Base-by-base conservation (phyloP, 2,888 invertebrate species). In the Seira sanloemensis region DNA sequence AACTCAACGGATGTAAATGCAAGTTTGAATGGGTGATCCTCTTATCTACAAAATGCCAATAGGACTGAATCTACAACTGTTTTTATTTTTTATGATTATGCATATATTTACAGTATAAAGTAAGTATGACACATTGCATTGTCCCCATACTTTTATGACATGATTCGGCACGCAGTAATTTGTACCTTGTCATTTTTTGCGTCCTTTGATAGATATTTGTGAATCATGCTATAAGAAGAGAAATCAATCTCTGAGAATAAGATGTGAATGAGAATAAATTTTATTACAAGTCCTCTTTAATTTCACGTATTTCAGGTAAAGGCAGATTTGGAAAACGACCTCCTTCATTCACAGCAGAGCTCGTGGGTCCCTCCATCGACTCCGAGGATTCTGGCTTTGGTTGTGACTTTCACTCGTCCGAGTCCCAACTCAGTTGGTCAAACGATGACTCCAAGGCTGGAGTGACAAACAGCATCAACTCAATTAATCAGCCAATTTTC, bases 361-460 rank as follows among this genome's bases (percentile, higher is more conserved):
- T 84, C 73, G 80, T 76, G 0, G 84, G 81, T 1, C 75, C 82
- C 18, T 54, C 78, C 91, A 94, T 94, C 86, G 96, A 96, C 91
- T 97, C 96, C 86, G 96, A 96, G 92, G 97, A 97, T 92, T 97
- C 97, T 89, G 97, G 97, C 27, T 93, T 97, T 89, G 97, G 96
- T 82, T 95, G 95, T 88, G 97, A 97, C 91, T 94, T 95, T 90
- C 94, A 94, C 90, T 86, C 86, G 16, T 88, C 87, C 16, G 88
- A 88, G 67, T 86, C 88, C 1, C 89, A 89, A 46, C 86, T 85
- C 18, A 86, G 87, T 67, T 88, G 88, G 87, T 85, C 86, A 27
- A 80, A 81, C 73, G 88, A 88, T 68, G 88, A 88, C 58, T 84
- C 84, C 5, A 66, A 66, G n/a, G 23, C 23, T 21, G 21, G 66